Conservation (phyloP, 2,797 vertebrate genomes). For the Enteromius radiatus region DNA sequence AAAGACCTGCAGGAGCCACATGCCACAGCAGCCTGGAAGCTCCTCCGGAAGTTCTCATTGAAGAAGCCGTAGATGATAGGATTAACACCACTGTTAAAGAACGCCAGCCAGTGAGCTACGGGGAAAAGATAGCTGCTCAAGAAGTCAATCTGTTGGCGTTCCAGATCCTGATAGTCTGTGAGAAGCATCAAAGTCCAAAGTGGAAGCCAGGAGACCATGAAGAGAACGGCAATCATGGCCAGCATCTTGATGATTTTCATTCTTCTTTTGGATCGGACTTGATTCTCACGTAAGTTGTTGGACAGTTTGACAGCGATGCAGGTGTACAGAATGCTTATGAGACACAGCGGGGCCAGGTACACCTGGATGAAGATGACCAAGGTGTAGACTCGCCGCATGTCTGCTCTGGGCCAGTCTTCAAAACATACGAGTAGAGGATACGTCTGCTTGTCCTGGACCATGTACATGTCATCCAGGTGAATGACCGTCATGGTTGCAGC, state of each 20-base stretch:
- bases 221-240: conserved; percentile 65
- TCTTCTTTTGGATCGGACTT: conserved; percentile 48
- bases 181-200: conserved; percentile 71
- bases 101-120: conserved; percentile 69
- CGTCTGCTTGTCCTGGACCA: conserved; percentile 58
- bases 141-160: conserved; percentile 64
- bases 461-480: conserved; percentile 61
- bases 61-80: conserved; percentile 71
- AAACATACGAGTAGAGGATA: conserved; percentile 66
- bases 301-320: conserved; percentile 65
- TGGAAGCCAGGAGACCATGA: conserved; percentile 71
- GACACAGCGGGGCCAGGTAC: conserved; percentile 62
- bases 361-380: conserved; percentile 67
- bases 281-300: conserved; percentile 53
- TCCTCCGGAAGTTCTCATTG: conserved; percentile 68
- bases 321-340: conserved; percentile 68
- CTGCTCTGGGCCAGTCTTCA: conserved; percentile 64
- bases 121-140: conserved; percentile 68
- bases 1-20: conserved; percentile 44
- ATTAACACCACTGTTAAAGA: conserved; percentile 70
- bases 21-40: conserved; percentile 64
- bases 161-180: conserved; percentile 65
- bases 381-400: conserved; percentile 67
- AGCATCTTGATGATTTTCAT: conserved; percentile 71
- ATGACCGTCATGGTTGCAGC: conserved; percentile 65